Evolutionary conservation across 1,140 invertebrate species (phyloP), one percentile per base, ranked within the genome.

Genomic region (Drosophila repleta): DNA sequence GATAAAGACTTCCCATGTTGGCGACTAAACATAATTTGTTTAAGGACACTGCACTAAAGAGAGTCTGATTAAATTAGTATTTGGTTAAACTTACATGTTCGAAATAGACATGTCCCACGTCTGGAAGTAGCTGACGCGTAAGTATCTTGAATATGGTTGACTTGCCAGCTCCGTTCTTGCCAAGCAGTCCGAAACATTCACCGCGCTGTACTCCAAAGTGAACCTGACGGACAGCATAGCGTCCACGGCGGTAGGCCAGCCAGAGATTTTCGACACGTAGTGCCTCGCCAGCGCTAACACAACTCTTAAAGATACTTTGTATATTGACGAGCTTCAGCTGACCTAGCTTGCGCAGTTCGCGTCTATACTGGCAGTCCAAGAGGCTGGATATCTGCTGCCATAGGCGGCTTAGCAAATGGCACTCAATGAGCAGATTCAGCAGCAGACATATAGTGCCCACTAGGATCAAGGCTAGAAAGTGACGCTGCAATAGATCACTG

Each of bases 91-190:
- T 37, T 39, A 84, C 80, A 32, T 85, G 83, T 41, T 92, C 88
- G 11, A 74, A 92, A 89, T 83, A 92, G 90, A 76, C 94, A 90
- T 24, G 90, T 0, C 94, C 95, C 3, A 92, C 76, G 37, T 93
- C 92, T 1, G 93, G 93, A 13, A 91, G 85, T 62, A 93, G 55
- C 65, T 96, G 94, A 0, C 95, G 95, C 0, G 96, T 96, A 43
- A 96, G 90, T 93, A 96, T 94, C 53, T 94, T 93, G 90, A 96
- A 96, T 11, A 95, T 96, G 0, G 95, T 95, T 0, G 95, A 95
- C 90, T 96, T 96, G 4, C 95, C 95, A 0, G 94, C 94, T 11
- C 95, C 95, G 83, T 96, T 96, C 58, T 95, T 93, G 17, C 96
- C 96, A 24, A 97, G 90, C 10, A 97, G 84, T 5, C 96, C 96